Conservation (phyloP, 1,140 invertebrate species). For the Apis laboriosa region DNA sequence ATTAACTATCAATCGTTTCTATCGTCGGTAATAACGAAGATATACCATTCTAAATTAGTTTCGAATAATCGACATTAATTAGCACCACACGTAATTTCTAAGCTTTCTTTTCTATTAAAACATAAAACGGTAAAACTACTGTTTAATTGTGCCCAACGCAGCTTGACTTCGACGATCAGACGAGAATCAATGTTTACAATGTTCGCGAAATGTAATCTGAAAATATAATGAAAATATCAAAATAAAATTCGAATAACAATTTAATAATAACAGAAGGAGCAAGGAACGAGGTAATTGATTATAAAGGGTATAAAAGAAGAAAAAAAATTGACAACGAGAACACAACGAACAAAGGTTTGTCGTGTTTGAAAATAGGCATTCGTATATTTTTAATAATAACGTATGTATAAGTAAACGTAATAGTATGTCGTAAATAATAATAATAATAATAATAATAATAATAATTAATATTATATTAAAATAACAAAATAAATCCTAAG, state of each 20-base stretch:
- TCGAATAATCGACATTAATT: background rate
- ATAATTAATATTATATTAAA: conserved; percentile 47
- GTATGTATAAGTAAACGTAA: conserved; percentile 73
- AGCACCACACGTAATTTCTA: background rate
- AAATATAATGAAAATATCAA: too few species aligned
- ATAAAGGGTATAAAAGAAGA: background rate
- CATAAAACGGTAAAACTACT: background rate
- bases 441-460: conserved; percentile 47
- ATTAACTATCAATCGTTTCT: too few species aligned
- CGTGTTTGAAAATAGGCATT: conserved; percentile 72
- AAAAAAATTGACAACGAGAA: conserved; percentile 42
- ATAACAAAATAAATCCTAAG: conserved; percentile 63
- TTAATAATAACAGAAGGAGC: background rate
- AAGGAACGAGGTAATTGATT: background rate
- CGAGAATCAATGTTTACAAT: background rate
- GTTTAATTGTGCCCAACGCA: conserved; percentile 17
- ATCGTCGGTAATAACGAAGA: background rate
- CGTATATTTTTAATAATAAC: conserved; percentile 73
- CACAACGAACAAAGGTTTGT: conserved; percentile 33
- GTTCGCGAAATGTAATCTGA: background rate
- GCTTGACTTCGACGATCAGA: conserved; percentile 3
- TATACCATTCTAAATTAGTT: background rate
- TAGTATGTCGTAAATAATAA: conserved; percentile 63
- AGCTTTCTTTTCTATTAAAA: background rate
- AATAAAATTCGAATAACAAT: too few species aligned